Conservation (phyloP, 1,140 invertebrate genomes). For the Latrodectus geometricus region DNA sequence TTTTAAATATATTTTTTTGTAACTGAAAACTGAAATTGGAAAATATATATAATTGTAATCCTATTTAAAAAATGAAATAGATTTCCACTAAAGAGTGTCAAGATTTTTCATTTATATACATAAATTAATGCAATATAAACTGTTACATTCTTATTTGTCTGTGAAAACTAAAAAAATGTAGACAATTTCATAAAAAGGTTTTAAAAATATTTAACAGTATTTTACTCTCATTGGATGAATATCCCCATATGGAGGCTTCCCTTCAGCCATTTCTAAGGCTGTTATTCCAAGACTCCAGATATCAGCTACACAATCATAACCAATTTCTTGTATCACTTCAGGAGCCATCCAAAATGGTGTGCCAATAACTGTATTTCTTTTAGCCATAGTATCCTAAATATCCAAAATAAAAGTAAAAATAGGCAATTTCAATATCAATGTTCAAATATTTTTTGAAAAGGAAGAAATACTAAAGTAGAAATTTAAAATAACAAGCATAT, state of each 20-base stretch:
- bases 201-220: neutral
- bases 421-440: too few species aligned
- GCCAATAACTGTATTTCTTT: conserved; percentile 98
- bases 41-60: too few species aligned
- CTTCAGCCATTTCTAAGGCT: conserved; percentile 99
- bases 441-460: too few species aligned
- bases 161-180: too few species aligned
- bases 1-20: neutral
- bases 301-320: conserved; percentile 98
- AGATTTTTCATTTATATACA: too few species aligned
- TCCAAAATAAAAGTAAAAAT: neutral
- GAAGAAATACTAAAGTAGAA: too few species aligned
- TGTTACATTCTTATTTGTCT: too few species aligned
- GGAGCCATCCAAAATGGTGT: conserved; percentile 99
- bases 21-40: too few species aligned
- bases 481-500: too few species aligned
- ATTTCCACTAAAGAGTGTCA: too few species aligned
- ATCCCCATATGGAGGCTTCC: conserved; percentile 97
- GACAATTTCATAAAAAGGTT: neutral
- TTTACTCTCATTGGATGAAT: conserved; percentile 96
- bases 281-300: conserved; percentile 98
- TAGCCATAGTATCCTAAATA: conserved; percentile 92
- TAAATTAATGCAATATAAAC: too few species aligned
- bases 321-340: conserved; percentile 98
- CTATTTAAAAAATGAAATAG: too few species aligned